These are phyloP conservation scores for Torymus texanus DNA, from an alignment of 2,888 invertebrate species.

Conservation along the genomic window DNA sequence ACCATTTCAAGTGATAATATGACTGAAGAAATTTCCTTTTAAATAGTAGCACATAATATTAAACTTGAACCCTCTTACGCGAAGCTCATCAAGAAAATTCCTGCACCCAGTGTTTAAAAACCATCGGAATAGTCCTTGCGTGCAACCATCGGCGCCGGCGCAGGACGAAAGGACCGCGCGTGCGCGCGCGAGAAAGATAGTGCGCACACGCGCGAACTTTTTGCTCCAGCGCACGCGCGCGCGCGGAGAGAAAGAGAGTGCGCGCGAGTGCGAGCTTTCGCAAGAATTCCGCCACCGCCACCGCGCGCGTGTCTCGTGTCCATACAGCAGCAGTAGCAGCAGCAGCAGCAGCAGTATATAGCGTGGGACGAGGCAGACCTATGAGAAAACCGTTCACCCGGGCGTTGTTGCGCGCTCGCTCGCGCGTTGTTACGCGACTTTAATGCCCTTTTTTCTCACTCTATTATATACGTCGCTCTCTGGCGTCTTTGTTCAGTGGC, in stretches of 20 bases:
- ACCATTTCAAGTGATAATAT: too few species aligned
- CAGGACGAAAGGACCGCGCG: slow-evolving; percentile 10
- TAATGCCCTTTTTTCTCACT: slow-evolving; percentile 49
- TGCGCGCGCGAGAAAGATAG: not conserved
- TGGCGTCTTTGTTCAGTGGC: not conserved
- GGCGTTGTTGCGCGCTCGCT: slow-evolving; percentile 37
- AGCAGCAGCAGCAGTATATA: not conserved
- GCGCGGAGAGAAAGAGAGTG: not conserved
- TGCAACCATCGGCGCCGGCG: too few species aligned
- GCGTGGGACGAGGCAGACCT: slow-evolving; percentile 55
- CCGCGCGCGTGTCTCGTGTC: slow-evolving; percentile 50
- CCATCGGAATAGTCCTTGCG: too few species aligned
- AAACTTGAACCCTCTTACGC: too few species aligned
- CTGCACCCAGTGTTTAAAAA: too few species aligned
- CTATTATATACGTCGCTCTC: slow-evolving; percentile 23
- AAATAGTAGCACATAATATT: too few species aligned
- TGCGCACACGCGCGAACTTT: slow-evolving; percentile 12
- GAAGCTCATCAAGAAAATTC: too few species aligned
- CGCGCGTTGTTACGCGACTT: slow-evolving; percentile 50
- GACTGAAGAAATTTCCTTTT: too few species aligned
- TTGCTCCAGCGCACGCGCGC: slow-evolving; percentile 1
- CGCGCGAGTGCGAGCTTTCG: slow-evolving; percentile 45
- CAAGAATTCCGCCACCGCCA: slow-evolving; percentile 51
- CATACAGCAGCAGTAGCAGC: slow-evolving; percentile 5
- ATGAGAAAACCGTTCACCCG: slow-evolving; percentile 56